These are phyloP conservation scores for Cololabis saira DNA, from an alignment of 2,113 vertebrate genomes.

Conservation along the genomic window DNA sequence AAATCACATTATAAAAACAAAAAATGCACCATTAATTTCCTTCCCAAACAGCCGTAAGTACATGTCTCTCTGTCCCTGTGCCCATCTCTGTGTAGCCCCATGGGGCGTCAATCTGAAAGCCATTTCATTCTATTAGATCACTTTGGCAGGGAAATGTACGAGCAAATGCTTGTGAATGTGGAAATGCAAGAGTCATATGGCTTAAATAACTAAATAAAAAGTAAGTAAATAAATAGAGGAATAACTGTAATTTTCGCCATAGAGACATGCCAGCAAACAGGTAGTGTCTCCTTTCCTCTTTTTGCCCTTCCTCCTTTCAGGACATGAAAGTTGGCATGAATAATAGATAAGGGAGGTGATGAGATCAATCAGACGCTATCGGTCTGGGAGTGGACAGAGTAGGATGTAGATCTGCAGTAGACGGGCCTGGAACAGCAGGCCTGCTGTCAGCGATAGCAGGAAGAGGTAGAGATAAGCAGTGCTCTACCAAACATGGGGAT, in stretches of 20 bases:
- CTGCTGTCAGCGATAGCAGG: conserved; percentile 59
- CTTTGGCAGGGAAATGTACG: conserved; percentile 87
- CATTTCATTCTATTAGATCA: conserved; percentile 93
- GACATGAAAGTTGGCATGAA: conserved; percentile 67
- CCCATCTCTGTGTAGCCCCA: conserved; percentile 91
- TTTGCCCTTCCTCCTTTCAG: conserved; percentile 54
- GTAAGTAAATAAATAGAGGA: conserved; percentile 90
- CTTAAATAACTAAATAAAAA: conserved; percentile 59
- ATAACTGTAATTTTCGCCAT: conserved; percentile 85
- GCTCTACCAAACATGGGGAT: conserved; percentile 24
- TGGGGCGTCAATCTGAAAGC: conserved; percentile 87
- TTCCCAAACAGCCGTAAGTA: conserved; percentile 96
- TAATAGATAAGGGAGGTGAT: conserved; percentile 71
- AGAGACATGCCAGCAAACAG: conserved; percentile 53
- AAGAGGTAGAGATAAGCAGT: conserved; percentile 53
- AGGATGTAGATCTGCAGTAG: conserved; percentile 54
- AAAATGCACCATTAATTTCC: conserved; percentile 99
- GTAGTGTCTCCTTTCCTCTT: conserved; percentile 56
- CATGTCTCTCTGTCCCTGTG: conserved; percentile 90
- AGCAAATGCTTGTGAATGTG: conserved; percentile 78
- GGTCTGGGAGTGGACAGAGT: conserved; percentile 69
- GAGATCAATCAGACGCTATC: conserved; percentile 77
- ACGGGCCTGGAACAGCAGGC: conserved; percentile 49
- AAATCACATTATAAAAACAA: conserved; percentile 99
- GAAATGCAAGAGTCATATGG: conserved; percentile 80